Evolutionary conservation across 92 coral and sea anemone species (phyloP), one percentile per base, ranked within the genome.

Genomic region (Chrysogorgia sp.): DNA sequence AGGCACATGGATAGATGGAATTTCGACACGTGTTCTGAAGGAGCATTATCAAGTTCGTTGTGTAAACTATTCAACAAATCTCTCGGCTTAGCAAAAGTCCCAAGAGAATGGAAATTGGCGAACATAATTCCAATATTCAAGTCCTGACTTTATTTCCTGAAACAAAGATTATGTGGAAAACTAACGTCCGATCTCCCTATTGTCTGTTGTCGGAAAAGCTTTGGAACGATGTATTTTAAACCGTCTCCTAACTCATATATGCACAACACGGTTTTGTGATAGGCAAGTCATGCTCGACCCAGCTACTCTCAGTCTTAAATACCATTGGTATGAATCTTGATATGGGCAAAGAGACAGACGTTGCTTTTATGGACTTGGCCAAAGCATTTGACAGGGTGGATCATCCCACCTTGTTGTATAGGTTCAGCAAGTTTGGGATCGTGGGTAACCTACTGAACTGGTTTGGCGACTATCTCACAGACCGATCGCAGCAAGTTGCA

Each of bases 91-190:
- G 88, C 84, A 17, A 69, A 60, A 41, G 53, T 87, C 37, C 84
- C 82, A 19, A 80, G 56, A 13, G 81, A 82, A 17, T 70, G 77
- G 85, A 87, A 87, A 71, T 68, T 82, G 72, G 85, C 87, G n/a
- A 87, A 83, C 62, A 77, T 82, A 49, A 76, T 71, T n/a, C 90
- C 84, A 32, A 81, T 83, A 28, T 59, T 53, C 74, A 86, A 86
- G 48, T 82, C 77, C 72, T n/a, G n/a, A n/a, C n/a, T n/a, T n/a
- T n/a, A n/a, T n/a, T n/a, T n/a, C n/a, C n/a, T 81, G 81, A 32
- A 48, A 86, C 37, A 62, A 52, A 34, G 65, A 76, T 34, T 53
- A 67, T 35, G 90, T 82, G 43, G 90, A 86, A 58, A 86, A 86
- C 81, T 86, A 86, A 41, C 71, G 77, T 31, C 72, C 19, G 28